phyloP scores from a whole-genome alignment of 2,113 vertebrate genomes.

The Trochalopteron elliotii region DNA sequence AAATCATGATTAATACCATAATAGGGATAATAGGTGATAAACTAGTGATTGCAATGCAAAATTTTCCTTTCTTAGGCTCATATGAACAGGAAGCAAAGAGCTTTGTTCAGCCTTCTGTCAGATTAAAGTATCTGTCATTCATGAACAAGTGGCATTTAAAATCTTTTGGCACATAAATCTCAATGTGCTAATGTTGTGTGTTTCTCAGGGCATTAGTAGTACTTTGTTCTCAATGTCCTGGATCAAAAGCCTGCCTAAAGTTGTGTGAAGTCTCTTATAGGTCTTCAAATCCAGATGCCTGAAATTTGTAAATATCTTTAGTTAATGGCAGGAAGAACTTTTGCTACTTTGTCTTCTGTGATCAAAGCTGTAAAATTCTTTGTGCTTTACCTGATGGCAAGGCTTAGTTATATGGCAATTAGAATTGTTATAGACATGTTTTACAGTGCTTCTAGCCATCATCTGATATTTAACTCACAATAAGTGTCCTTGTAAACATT shows the following conservation, averaged over 20 bases:
- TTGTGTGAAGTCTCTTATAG: not conserved
- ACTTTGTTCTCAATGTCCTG: not conserved
- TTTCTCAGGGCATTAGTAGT: not conserved
- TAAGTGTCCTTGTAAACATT: constrained; percentile 50
- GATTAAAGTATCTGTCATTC: not conserved
- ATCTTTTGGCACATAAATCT: not conserved
- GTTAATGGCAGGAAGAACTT: not conserved
- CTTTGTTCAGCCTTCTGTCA: not conserved
- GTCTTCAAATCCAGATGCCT: not conserved
- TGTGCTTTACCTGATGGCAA: not conserved
- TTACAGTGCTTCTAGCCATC: not conserved
- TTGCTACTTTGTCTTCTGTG: not conserved
- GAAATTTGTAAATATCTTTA: not conserved
- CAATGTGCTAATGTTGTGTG: not conserved
- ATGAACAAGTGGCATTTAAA: not conserved
- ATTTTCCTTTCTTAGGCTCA: not conserved
- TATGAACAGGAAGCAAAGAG: not conserved
- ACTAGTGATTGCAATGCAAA: not conserved
- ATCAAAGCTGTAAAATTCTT: not conserved
- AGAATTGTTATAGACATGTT: not conserved
- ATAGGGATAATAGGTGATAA: not conserved
- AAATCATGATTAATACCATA: not conserved
- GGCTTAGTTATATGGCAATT: not conserved
- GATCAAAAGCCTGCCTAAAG: not conserved
- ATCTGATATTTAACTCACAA: constrained; percentile 40